A percentile compares a stretch with the other conserved stretches of the same genome.
These are phyloP conservation scores for human (Homo sapiens) DNA, from an alignment of 2,113 vertebrate genomes.

Conservation along the genomic window GRCh38 chr17:51490001-51490500, in stretches of 20 bases:
- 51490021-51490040: neutral
- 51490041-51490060: neutral
- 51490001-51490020: neutral
- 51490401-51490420: neutral
- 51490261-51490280: neutral
- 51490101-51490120: neutral
- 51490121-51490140: neutral
- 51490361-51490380: neutral
- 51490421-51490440: neutral
- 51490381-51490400: neutral
- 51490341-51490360: neutral
- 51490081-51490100: neutral
- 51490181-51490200: too few relatives aligned
- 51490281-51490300: neutral
- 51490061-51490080: neutral
- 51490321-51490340: neutral
- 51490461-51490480: neutral
- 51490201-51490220: too few relatives aligned
- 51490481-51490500: neutral
- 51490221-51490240: neutral
- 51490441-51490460: neutral
- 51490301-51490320: neutral
- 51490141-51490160: neutral
- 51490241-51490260: neutral
- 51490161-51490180: neutral